phyloP scores from a whole-genome alignment of 2,113 vertebrate species.

The Micronisus gabar region DNA sequence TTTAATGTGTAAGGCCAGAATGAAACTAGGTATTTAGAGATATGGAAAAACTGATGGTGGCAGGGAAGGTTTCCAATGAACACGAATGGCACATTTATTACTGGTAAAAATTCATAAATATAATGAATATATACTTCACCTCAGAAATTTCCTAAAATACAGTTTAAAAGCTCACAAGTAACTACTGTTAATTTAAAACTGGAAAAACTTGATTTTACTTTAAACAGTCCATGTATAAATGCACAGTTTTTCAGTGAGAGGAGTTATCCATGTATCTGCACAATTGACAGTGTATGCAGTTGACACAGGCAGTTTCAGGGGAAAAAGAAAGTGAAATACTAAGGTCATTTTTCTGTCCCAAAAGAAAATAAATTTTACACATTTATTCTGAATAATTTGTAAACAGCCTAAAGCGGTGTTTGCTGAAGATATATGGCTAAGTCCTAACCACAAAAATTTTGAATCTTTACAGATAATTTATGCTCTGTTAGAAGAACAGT shows the following conservation, averaged over 20 bases:
- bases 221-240: background rate
- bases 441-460: background rate
- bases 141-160: background rate
- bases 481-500: background rate
- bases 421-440: background rate
- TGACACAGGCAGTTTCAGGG: background rate
- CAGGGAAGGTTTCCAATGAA: background rate
- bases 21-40: background rate
- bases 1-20: background rate
- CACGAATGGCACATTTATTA: background rate
- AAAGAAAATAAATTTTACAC: background rate
- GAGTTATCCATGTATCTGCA: background rate
- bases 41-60: background rate
- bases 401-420: background rate
- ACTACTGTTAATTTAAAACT: background rate
- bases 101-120: background rate
- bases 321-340: background rate
- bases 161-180: background rate
- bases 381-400: background rate
- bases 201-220: background rate
- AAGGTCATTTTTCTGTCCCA: background rate
- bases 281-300: background rate
- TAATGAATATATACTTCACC: background rate
- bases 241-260: background rate
- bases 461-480: background rate